phyloP scores from a whole-genome alignment of 1,140 invertebrate species.

The Procambarus clarkii region DNA sequence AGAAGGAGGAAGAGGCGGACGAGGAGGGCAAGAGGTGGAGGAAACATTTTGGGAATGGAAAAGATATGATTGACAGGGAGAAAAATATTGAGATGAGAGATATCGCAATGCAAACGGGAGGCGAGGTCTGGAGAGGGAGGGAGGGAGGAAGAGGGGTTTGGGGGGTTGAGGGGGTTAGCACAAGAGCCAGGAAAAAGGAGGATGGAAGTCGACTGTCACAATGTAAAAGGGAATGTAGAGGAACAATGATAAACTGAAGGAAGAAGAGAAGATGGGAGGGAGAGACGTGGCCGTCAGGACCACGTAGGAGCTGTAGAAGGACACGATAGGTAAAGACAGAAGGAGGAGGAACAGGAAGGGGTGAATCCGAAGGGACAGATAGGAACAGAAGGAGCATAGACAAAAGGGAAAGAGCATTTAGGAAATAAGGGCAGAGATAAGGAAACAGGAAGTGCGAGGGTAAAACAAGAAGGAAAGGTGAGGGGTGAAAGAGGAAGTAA shows the following conservation, averaged over 20 bases:
- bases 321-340: too few species aligned
- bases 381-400: not conserved
- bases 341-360: too few species aligned
- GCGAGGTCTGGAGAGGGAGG: too few species aligned
- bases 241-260: not conserved
- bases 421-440: not conserved
- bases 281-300: too few species aligned
- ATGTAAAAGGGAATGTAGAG: not conserved
- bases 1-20: not conserved
- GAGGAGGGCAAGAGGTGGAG: not conserved
- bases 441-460: not conserved
- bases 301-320: too few species aligned
- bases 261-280: not conserved
- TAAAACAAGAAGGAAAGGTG: too few species aligned
- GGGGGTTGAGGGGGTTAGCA: not conserved
- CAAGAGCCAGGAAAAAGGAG: not conserved
- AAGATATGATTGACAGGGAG: not conserved
- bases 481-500: too few species aligned
- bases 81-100: too few species aligned
- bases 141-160: not conserved
- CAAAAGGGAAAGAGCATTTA: constrained; percentile 3
- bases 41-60: not conserved
- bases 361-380: too few species aligned
- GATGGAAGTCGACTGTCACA: not conserved
- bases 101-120: too few species aligned